Evolutionary conservation across 2,888 invertebrate species (phyloP), one percentile per base, ranked within the genome.

Genomic region (Congeria kusceri): DNA sequence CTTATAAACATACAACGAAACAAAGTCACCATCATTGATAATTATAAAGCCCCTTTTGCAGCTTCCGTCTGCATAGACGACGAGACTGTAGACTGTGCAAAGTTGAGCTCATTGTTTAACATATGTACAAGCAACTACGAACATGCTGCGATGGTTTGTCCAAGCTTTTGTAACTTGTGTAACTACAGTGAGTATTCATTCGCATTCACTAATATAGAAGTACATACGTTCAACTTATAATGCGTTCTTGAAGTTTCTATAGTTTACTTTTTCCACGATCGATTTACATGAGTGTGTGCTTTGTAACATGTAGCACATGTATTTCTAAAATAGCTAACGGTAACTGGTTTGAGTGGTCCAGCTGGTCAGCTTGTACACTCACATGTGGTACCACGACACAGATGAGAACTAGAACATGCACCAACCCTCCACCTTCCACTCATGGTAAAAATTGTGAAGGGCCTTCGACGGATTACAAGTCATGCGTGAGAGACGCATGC

Each of bases 341-440:
- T 25, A 53, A 53, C 53, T 53, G 53, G 53, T 15, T 20, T 20
- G 53, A 53, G 9, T 53, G 53, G 53, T 23, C 53, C 7, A 53
- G 25, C 11, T 53, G 53, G 53, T 53, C 53, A 23, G 13, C 53
- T 20, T 53, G 53, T 53, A 25, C 20, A 5, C 13, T 53, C 5
- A 53, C 53, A 7, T 53, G 53, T 53, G 53, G 53, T 23, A 53
- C 9, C 53, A 53, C 25, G 53, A 53, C 53, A 20, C 53, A 53
- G 53, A 53, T 25, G 53, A 20, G 53, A 20, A 53, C 23, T 9
- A 53, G 53, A 53, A 53, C 53, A 18, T 53, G 53, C n/a, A 53
- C 53, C 20, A 53, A 53, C n/a, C 53, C 53, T 1, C 4, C 53
- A 9, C 53, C 53, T n/a, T 9, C 20, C 7, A 20, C 9, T 18